These are phyloP conservation scores for Anolis apletophallus DNA, from an alignment of 2,797 vertebrate genomes.

Conservation along the genomic window DNA sequence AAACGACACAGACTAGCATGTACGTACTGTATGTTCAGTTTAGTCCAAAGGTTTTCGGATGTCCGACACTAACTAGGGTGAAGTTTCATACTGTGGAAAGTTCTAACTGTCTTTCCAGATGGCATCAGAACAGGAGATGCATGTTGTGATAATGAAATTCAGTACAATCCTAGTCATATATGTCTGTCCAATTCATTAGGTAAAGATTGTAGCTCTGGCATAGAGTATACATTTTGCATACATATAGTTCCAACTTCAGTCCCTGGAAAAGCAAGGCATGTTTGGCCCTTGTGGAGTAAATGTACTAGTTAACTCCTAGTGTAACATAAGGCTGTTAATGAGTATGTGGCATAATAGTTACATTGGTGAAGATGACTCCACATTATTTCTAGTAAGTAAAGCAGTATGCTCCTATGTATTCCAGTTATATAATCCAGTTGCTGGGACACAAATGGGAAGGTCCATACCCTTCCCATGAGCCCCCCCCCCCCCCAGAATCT, in stretches of 20 bases:
- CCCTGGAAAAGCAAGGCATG: background rate
- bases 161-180: background rate
- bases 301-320: too few species aligned
- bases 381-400: background rate
- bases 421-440: background rate
- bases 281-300: background rate
- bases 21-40: background rate
- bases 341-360: background rate
- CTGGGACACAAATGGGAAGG: background rate
- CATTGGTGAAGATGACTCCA: too few species aligned
- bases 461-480: background rate
- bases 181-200: background rate
- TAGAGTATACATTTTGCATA: background rate
- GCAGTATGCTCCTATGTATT: background rate
- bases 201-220: background rate
- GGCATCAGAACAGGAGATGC: background rate
- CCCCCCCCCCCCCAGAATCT: too few species aligned
- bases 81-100: background rate
- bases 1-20: background rate
- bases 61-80: background rate
- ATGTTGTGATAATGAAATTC: background rate
- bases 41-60: background rate
- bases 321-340: background rate
- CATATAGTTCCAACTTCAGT: background rate
- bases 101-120: background rate